A percentile compares a stretch with the other conserved stretches of the same genome.
These are phyloP conservation scores for Neosilurus hyrtlii DNA, from an alignment of 2,797 vertebrate genomes.

Conservation along the genomic window DNA sequence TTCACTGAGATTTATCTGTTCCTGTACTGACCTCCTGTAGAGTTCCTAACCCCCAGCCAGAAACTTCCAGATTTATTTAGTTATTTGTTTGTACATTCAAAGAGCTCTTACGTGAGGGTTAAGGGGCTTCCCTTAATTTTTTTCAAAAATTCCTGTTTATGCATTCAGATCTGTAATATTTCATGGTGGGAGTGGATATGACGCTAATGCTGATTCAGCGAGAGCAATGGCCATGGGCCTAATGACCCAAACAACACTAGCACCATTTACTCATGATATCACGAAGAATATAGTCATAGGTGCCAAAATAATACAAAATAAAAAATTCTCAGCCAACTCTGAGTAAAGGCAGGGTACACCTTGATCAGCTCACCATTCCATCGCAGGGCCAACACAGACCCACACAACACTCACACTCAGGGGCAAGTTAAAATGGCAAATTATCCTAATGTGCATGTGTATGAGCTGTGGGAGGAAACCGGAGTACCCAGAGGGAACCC, in stretches of 20 bases:
- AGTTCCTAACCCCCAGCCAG: slow-evolving; percentile 71
- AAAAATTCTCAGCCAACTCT: background rate
- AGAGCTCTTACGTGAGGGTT: slow-evolving; percentile 61
- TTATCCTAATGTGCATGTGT: no score
- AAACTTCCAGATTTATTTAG: slow-evolving; percentile 78
- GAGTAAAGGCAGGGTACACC: no score
- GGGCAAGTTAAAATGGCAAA: no score
- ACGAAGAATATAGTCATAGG: background rate
- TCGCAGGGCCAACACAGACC: no score
- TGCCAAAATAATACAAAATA: no score
- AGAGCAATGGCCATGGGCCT: slow-evolving; percentile 61
- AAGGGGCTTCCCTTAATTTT: slow-evolving; percentile 53
- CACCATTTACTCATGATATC: background rate
- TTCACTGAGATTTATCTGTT: slow-evolving; percentile 83
- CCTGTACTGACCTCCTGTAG: slow-evolving; percentile 74
- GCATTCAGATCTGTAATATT: slow-evolving; percentile 67
- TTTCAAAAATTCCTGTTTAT: slow-evolving; percentile 67
- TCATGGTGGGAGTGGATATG: slow-evolving; percentile 63
- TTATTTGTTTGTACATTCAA: slow-evolving; percentile 79
- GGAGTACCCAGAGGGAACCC: no score
- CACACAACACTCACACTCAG: no score
- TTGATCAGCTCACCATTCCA: no score
- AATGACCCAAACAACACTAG: slow-evolving; percentile 65
- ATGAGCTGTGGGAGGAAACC: no score
- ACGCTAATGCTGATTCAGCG: slow-evolving; percentile 68